Evolutionary conservation across 2,113 vertebrate species (phyloP), one percentile per base, ranked within the genome.

Genomic region (Chamaetylas fuelleborni): DNA sequence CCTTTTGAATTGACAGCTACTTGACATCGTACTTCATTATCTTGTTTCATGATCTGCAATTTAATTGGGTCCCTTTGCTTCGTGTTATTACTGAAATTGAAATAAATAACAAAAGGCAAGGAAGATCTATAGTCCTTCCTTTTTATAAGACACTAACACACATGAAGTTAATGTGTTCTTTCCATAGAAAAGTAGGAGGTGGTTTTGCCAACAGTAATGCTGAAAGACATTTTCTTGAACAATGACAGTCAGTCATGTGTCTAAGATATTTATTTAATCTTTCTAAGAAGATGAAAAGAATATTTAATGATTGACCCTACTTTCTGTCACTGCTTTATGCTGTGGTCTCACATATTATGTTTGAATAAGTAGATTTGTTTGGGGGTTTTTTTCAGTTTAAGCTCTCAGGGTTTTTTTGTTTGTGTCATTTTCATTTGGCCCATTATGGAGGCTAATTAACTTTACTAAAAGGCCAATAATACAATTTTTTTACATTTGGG

Each of bases 331-430:
- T 66, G 22, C 7, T 50, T 90, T 53, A 33, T 15, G 2, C 7
- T 71, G 7, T n/a, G 34, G 33, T 88, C 19, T 79, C 33, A 50
- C 17, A 54, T 36, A 62, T 22, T 36, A 22, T 17, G 11, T 73
- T 87, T 61, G 47, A 56, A 65, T 28, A 79, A 57, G 4, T 11
- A 50, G 3, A 7, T 6, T 19, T n/a, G 34, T 61, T 18, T 12
- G 19, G 6, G 4, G 16, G 3, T 48, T 70, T 45, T 38, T 36
- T 18, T 12, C 4, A 53, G 2, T 53, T 74, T 53, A 56, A 45
- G 6, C 1, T 57, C 9, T 66, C 28, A 38, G 14, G 7, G 24
- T 0, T 8, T 16, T 28, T 66, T 65, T n/a, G 4, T 34, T 76
- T 28, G 4, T 50, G 85, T 81, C 8, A 48, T 53, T 67, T 50